Evolutionary conservation across 2,888 invertebrate genomes (phyloP), one percentile per base, ranked within the genome.

Genomic region (Blera fallax): DNA sequence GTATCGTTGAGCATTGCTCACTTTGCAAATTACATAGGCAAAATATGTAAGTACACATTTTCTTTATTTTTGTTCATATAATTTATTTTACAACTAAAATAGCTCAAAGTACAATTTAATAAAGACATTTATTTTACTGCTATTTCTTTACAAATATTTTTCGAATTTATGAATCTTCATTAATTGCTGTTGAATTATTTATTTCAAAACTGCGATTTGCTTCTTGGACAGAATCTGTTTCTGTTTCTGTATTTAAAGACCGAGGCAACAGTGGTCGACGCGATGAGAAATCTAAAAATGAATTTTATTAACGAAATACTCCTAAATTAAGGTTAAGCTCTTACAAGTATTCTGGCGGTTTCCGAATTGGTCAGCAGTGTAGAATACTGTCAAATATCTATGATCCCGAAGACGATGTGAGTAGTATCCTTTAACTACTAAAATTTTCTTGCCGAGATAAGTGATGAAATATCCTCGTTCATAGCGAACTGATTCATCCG

Each of bases 311-410:
- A 3, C n/a, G 3, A 40, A 40, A 40, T 4, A 5, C 40, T 14
- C 14, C 6, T 3, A 4, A 14, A 60, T 24, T n/a, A 10, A 16
- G 5, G 1, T 0, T 8, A 40, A 8, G 8, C 14, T 40, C 91
- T 90, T 69, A 91, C 91, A 89, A 87, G 91, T 91, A 87, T 90
- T 91, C 74, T 91, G 91, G 0, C 90, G 87, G 32, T 90, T 91
- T 43, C 91, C 91, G 87, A 89, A 88, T 54, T 90, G 91, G 88
- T 91, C 91, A 29, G 91, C 91, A 84, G 91, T 91, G 40, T 91
- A 91, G 88, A 91, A 91, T 3, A 91, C 91, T 0, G 91, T 91
- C 6, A 91, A 74, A 40, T 89, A 91, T 1, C 90, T 88, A 0
- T 88, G 88, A 73, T 90, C 89, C 27, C 89, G 88, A 89, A 90